Conservation (phyloP, 1,140 invertebrate genomes). For the Drosophila arizonae region DNA sequence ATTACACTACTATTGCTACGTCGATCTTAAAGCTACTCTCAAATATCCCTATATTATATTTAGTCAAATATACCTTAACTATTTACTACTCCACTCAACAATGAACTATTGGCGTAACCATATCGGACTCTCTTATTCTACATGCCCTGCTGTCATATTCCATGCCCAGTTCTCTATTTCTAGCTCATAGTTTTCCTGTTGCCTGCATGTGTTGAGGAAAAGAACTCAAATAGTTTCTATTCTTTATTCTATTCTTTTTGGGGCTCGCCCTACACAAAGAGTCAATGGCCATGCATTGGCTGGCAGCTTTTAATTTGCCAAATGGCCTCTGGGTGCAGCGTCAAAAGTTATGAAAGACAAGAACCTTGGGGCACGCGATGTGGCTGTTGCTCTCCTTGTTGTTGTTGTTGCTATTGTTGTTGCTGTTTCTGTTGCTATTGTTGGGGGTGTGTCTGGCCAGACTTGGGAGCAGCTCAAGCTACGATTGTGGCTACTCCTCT, state of each 20-base stretch:
- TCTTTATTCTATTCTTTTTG: slow-evolving; percentile 2
- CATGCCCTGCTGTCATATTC: too few relatives aligned
- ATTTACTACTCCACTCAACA: too few relatives aligned
- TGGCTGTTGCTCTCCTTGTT: slow-evolving; percentile 4
- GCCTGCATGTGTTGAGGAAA: neutral
- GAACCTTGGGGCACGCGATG: slow-evolving; percentile 49
- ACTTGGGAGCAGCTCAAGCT: slow-evolving; percentile 2
- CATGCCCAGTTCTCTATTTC: neutral
- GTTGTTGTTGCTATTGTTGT: slow-evolving; percentile 8
- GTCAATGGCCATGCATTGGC: slow-evolving; percentile 36
- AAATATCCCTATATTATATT: too few relatives aligned
- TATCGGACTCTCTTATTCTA: too few relatives aligned
- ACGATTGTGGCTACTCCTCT: neutral
- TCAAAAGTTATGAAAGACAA: slow-evolving; percentile 49
- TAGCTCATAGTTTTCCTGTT: neutral
- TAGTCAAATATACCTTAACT: too few relatives aligned
- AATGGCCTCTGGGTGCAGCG: slow-evolving; percentile 53
- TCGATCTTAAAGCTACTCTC: too few relatives aligned
- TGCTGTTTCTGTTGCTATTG: neutral
- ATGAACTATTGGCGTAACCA: too few relatives aligned
- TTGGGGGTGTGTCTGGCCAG: slow-evolving; percentile 51
- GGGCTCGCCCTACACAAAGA: slow-evolving; percentile 19
- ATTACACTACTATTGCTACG: too few relatives aligned
- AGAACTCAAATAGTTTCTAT: neutral
- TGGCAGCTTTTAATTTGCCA: slow-evolving; percentile 42